Evolutionary conservation across 1,140 invertebrate genomes (phyloP).

Genomic region (Calliopsis andreniformis): DNA sequence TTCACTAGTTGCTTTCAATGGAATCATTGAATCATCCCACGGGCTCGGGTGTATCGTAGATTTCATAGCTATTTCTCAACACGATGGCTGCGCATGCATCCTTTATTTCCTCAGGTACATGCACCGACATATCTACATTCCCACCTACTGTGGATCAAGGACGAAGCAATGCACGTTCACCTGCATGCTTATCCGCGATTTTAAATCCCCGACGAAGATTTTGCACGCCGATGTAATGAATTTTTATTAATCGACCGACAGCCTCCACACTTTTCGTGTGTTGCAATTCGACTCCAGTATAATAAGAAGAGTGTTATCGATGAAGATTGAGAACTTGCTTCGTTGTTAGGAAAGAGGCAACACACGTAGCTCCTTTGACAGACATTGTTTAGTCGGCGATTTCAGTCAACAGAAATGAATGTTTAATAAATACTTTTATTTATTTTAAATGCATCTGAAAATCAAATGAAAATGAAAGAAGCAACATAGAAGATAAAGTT

Average conservation of each 20-base stretch:
- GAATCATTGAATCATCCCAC: conserved; percentile 50
- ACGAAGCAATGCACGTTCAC: conserved; percentile 27
- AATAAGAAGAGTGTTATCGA: neutral
- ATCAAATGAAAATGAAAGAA: neutral
- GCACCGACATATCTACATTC: conserved; percentile 38
- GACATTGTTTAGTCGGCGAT: too few relatives aligned
- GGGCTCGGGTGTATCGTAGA: conserved; percentile 6
- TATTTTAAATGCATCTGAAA: too few relatives aligned
- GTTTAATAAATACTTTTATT: neutral
- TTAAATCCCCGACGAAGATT: conserved; percentile 24
- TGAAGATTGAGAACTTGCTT: neutral
- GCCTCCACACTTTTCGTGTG: neutral
- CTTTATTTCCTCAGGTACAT: conserved; percentile 44
- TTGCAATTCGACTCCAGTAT: neutral
- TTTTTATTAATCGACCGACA: conserved; percentile 19
- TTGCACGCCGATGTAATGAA: conserved; percentile 24
- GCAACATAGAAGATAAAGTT: neutral
- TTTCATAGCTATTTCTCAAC: conserved; percentile 41
- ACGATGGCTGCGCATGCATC: conserved; percentile 12
- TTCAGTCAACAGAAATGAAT: neutral
- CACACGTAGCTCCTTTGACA: neutral
- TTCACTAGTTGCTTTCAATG: conserved; percentile 21
- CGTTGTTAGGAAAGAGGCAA: neutral
- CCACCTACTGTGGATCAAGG: conserved; percentile 52
- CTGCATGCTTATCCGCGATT: conserved; percentile 33